A percentile compares a stretch with the other conserved stretches of the same genome.
phyloP scores from a whole-genome alignment of 2,888 invertebrate species.

The Portevinia maculata region DNA sequence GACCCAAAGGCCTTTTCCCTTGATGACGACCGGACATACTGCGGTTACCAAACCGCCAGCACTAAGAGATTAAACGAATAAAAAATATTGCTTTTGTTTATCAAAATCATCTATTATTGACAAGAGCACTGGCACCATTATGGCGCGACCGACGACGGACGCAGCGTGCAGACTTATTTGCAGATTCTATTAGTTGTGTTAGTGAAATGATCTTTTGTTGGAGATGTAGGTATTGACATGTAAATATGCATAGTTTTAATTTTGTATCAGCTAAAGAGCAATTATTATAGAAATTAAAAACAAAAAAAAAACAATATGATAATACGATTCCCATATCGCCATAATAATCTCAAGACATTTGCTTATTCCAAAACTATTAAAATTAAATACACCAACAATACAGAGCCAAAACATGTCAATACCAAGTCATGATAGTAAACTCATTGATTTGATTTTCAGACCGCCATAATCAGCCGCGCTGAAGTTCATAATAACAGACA shows the following conservation, averaged over 20 bases:
- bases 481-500: conserved; percentile 5
- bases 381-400: conserved; percentile 24
- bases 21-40: conserved; percentile 94
- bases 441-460: conserved; percentile 27
- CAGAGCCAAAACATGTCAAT: conserved; percentile 55
- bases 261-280: conserved; percentile 26
- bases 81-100: conserved; percentile 1
- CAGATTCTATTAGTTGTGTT: conserved; percentile 10
- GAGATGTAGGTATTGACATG: conserved; percentile 21
- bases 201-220: conserved; percentile 30
- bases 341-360: conserved; percentile 59
- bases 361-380: conserved; percentile 35
- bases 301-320: conserved; percentile 16
- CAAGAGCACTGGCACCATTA: conserved; percentile 18
- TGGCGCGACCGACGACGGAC: neutral
- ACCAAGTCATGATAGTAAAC: conserved; percentile 35
- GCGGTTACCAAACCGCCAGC: conserved; percentile 96
- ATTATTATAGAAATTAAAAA: conserved; percentile 3
- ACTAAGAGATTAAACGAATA: conserved; percentile 82
- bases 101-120: conserved; percentile 2
- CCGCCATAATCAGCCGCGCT: conserved; percentile 28
- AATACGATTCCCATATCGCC: conserved; percentile 44
- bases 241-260: conserved; percentile 2
- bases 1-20: conserved; percentile 93
- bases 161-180: conserved; percentile 37